Conservation (phyloP, 2,113 vertebrate genomes). For the Hippocampus comes region DNA sequence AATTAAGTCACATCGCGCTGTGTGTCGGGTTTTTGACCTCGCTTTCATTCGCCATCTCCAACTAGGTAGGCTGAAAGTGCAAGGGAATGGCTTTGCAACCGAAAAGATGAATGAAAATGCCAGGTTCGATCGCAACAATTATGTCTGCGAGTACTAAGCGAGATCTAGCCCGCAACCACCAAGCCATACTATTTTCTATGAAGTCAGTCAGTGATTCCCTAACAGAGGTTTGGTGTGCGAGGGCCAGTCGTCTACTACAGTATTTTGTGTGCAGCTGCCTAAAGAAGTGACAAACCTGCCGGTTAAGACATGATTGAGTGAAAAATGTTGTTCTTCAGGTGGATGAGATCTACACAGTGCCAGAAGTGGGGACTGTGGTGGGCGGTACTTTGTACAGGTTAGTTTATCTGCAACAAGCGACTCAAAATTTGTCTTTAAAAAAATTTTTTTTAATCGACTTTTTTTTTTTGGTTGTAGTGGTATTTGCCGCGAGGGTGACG, state of each 20-base stretch:
- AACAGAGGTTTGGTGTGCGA: no score
- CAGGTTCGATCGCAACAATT: no score
- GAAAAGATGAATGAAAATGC: no score
- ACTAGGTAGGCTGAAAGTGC: not conserved
- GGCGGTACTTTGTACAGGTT: slow-evolving; percentile 96
- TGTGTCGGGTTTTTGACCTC: no score
- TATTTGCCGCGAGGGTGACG: slow-evolving; percentile 94
- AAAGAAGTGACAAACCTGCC: not conserved
- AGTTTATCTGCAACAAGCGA: slow-evolving; percentile 27
- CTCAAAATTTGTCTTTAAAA: not conserved
- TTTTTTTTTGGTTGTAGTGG: slow-evolving; percentile 78
- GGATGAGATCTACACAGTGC: slow-evolving; percentile 98
- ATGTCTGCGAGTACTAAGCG: no score
- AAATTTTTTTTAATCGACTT: no score
- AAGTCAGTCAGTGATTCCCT: no score
- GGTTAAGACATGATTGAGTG: slow-evolving; percentile 12
- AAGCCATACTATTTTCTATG: no score
- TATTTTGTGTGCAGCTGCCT: not conserved
- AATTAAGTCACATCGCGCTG: not conserved
- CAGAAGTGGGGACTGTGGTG: slow-evolving; percentile 96
- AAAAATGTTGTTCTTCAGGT: slow-evolving; percentile 74
- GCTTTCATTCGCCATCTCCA: no score
- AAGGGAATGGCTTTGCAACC: no score
- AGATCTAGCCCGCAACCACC: no score
- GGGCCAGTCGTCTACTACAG: no score